Base-by-base conservation (phyloP, 2,797 vertebrate genomes). In the Adelosebastes latens region DNA sequence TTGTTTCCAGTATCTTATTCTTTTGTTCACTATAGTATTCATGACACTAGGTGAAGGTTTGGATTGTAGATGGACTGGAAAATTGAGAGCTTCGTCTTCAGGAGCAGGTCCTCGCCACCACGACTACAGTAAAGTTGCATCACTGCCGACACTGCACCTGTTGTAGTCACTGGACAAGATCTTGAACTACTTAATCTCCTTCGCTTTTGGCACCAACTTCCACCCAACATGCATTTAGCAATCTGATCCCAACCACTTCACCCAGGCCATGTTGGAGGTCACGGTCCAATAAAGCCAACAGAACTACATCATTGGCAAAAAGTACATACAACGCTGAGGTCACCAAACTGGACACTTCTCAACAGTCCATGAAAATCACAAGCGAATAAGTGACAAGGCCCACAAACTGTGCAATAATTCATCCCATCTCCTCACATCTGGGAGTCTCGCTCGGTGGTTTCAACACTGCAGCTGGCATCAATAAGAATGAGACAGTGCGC, bases 391-490 rank as follows among this genome's bases (percentile, higher is more conserved):
- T 46, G 56, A 75, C 64, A 3, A 25, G 22, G 8, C 64, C 18
- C 13, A 22, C 24, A 34, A 12, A 27, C 61, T 77, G 16, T 49
- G 49, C 60, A 56, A 25, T 61, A 77, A 81, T 52, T 0, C 71
- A 68, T 75, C 39, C 3, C 42, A 52, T 73, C 42, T 31, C 18
- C 52, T 74, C 69, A 64, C 78, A 76, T 84, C 70, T 82, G 77
- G 25, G 31, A 29, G 53, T 63, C 56, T 67, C 10, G 6, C 32
- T 75, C 8, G 42, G 29, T 71, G 78, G 53, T 82, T 84, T 69
- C 61, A 70, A 0, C 13, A 1, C 67, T 36, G 36, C 85, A 83
- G 78, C 79, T 89, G 91, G 85, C 76, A 77, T 72, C 63, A 83
- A 76, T 22, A 55, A 61, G n/a, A 39, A 69, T 63, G 69, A 77